Conservation (phyloP, 2,113 vertebrate genomes). For the Phocoena phocoena region DNA sequence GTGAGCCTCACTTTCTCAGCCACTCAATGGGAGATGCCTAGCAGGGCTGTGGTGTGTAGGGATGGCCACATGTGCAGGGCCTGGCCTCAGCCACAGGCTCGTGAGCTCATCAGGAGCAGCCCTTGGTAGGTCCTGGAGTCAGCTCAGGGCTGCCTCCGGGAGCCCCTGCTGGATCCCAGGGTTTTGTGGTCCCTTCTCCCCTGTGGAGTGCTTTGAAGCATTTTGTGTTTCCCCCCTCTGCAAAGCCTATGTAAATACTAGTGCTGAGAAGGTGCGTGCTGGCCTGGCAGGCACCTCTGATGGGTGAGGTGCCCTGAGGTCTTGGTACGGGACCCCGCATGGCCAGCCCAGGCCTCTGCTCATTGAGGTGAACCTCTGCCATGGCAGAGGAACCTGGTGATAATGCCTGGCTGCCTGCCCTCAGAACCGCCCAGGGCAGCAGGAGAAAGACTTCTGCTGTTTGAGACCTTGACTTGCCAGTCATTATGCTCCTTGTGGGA, state of each 20-base stretch:
- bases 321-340: not conserved
- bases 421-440: not conserved
- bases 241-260: not conserved
- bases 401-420: not conserved
- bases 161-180: not conserved
- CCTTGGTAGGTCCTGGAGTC: not conserved
- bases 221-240: not conserved
- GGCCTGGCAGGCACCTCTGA: not conserved
- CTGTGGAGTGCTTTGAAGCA: not conserved
- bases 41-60: not conserved
- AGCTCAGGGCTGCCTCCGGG: not conserved
- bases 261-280: not conserved
- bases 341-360: not conserved
- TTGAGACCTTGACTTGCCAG: not conserved
- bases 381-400: not conserved
- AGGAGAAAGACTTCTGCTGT: not conserved
- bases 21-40: not conserved
- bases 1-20: not conserved
- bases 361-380: not conserved
- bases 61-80: not conserved
- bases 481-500: not conserved
- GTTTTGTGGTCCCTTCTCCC: not conserved
- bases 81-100: not conserved
- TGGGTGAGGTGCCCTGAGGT: not conserved
- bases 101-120: not conserved